These are phyloP conservation scores for Oplegnathus fasciatus DNA, from an alignment of 2,113 vertebrate genomes.

Conservation along the genomic window DNA sequence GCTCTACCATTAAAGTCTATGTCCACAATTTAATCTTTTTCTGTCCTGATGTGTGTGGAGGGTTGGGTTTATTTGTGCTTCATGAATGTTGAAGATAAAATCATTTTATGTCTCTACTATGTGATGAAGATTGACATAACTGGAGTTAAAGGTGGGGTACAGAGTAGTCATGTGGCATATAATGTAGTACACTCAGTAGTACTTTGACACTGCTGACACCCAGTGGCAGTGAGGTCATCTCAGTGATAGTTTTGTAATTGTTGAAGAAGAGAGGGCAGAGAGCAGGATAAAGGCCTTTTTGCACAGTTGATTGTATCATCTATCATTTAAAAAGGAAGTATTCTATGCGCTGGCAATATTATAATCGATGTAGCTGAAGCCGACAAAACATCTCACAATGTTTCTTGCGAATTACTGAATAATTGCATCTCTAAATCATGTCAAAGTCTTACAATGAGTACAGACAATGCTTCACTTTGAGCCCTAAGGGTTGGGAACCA, in stretches of 20 bases:
- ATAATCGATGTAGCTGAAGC: neutral
- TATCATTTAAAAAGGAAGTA: neutral
- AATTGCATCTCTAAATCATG: neutral
- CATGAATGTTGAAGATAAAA: neutral
- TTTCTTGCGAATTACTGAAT: neutral
- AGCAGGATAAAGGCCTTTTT: no score
- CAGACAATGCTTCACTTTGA: neutral
- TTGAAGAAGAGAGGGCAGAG: neutral
- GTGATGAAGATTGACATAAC: neutral
- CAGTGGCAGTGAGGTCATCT: constrained; percentile 45
- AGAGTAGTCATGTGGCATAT: neutral
- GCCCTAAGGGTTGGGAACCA: neutral
- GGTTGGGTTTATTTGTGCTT: neutral
- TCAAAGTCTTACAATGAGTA: neutral
- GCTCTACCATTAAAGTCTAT: constrained; percentile 35
- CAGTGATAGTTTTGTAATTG: neutral
- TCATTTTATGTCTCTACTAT: neutral
- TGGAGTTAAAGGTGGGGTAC: neutral
- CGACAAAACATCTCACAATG: neutral
- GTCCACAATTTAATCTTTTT: neutral
- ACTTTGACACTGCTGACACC: constrained; percentile 62
- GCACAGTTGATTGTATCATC: neutral
- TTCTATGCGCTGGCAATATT: neutral
- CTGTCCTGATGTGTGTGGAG: neutral
- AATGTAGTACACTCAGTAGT: neutral